These are phyloP conservation scores for Oligia strigilis DNA, from an alignment of 2,888 invertebrate genomes.

Conservation along the genomic window DNA sequence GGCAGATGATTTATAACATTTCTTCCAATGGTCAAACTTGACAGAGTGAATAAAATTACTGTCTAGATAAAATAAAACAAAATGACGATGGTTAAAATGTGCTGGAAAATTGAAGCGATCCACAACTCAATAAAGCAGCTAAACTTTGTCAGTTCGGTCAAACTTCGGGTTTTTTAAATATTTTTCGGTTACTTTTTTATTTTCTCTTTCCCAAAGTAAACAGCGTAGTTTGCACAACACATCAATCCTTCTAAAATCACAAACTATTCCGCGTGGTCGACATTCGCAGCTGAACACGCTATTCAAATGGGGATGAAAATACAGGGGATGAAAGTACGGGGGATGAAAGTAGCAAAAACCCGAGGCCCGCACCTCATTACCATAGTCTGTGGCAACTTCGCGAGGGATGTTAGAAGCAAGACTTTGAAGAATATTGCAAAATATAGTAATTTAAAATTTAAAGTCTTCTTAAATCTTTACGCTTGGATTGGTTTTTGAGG, in stretches of 20 bases:
- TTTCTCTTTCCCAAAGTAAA: constrained; percentile 30
- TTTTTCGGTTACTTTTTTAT: not conserved
- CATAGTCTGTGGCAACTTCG: constrained; percentile 78
- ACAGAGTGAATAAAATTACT: not conserved
- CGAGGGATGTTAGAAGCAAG: constrained; percentile 68
- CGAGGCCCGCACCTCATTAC: constrained; percentile 78
- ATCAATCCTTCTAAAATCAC: constrained; percentile 67
- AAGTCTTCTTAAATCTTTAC: constrained; percentile 41
- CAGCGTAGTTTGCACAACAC: constrained; percentile 44
- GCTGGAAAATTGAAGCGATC: not conserved
- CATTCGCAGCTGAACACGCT: constrained; percentile 72
- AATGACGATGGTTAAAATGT: not conserved
- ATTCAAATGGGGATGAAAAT: constrained; percentile 77
- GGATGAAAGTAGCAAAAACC: constrained; percentile 81
- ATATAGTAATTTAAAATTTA: constrained; percentile 63
- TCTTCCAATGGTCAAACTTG: not conserved
- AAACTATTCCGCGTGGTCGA: constrained; percentile 70
- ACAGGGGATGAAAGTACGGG: constrained; percentile 70
- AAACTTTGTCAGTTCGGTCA: not conserved
- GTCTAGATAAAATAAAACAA: not conserved
- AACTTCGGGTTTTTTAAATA: not conserved
- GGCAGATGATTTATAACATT: not conserved
- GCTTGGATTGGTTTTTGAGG: constrained; percentile 36
- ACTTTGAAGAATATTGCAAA: constrained; percentile 61
- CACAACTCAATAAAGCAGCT: too few species aligned